These are phyloP conservation scores for Byasa hedistus DNA, from an alignment of 2,888 invertebrate species.

Conservation along the genomic window DNA sequence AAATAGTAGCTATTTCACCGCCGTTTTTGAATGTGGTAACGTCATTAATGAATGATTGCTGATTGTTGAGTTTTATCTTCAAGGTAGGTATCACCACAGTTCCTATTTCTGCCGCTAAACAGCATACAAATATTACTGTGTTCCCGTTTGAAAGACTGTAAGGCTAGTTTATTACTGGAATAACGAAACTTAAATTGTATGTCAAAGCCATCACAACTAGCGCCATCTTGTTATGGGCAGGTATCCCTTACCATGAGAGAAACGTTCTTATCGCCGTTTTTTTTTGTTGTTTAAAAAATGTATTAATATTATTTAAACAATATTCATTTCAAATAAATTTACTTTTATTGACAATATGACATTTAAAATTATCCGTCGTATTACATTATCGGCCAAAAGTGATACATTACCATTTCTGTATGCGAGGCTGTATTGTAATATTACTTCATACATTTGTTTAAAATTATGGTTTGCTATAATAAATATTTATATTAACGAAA, in stretches of 20 bases:
- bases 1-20: not conserved
- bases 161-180: too few species aligned
- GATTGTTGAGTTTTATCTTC: not conserved
- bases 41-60: too few species aligned
- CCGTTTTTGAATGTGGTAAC: too few species aligned
- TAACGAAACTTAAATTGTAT: too few species aligned
- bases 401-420: not conserved
- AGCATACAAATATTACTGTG: too few species aligned
- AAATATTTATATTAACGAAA: slow-evolving; percentile 1
- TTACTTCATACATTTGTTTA: not conserved
- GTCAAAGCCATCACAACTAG: too few species aligned
- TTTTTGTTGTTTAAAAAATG: not conserved
- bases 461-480: not conserved
- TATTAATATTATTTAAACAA: not conserved
- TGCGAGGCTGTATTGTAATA: not conserved
- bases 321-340: not conserved
- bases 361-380: not conserved
- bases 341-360: slow-evolving; percentile 12
- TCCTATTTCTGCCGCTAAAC: too few species aligned
- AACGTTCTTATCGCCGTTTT: too few species aligned
- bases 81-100: too few species aligned
- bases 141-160: too few species aligned
- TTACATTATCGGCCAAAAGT: not conserved
- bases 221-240: too few species aligned
- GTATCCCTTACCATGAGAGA: too few species aligned